Base-by-base conservation (phyloP, 2,888 invertebrate species). In the Lycaena phlaeas region DNA sequence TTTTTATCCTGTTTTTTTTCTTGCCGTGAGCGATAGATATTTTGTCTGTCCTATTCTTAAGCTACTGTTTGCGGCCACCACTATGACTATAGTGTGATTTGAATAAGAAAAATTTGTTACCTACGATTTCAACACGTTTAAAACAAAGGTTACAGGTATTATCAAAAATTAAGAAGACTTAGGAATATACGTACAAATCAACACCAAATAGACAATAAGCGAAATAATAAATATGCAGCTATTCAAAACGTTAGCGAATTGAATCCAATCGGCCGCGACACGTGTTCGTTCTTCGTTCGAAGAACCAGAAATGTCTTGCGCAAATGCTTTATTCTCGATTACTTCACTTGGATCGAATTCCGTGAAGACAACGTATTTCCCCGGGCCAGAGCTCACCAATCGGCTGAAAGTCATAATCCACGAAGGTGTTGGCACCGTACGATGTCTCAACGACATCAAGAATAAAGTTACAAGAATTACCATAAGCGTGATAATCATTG, bases 281-380 rank as follows among this genome's bases (percentile, higher is more conserved):
- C 52, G 54, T 0, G 59, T 27, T 40, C 48, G 56, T 2, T 59
- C 53, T n/a, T 57, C 61, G 31, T 52, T 53, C n/a, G 38, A 34
- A 14, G 51, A 44, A 11, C 38, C 39, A 10, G 34, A 7, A 51
- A 53, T 48, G 3, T 71, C 71, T 26, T 69, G 73, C 2, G 64
- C 53, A 2, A 68, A 50, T 4, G 49, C 48, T 51, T 68, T 73
- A 2, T 51, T 57, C 17, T 70, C 69, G 1, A 49, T 40, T n/a
- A 44, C 18, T 25, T 70, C 65, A 38, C 50, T 65, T 1, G 78
- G 72, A 42, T 81, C 82, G 44, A 82, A 79, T 50, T 84, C 84
- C 0, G 75, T 77, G 50, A 84, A 81, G 11, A 81, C 63, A 0
- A 74, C 72, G 44, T 82, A 82, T 50, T 66, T 71, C 12, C 66